These are phyloP conservation scores for Capromys pilorides DNA, from an alignment of 2,797 vertebrate species.

Conservation along the genomic window DNA sequence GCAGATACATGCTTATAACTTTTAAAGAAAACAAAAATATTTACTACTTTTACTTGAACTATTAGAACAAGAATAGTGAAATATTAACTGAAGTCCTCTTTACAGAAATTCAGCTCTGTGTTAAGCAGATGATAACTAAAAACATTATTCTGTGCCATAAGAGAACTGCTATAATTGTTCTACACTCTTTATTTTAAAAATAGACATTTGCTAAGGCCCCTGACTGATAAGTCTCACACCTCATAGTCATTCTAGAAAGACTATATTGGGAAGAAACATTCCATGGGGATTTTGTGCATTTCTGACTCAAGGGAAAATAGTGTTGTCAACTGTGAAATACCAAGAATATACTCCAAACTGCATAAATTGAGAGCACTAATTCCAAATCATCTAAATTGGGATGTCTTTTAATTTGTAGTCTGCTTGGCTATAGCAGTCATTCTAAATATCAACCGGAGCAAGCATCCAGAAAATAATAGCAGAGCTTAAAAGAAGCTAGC, in stretches of 20 bases:
- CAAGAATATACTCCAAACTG: constrained; percentile 51
- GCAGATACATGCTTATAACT: background rate
- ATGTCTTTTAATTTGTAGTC: background rate
- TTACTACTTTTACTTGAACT: constrained; percentile 37
- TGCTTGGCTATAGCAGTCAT: background rate
- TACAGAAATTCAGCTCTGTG: constrained; percentile 30
- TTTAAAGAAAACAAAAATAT: constrained; percentile 38
- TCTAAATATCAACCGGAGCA: background rate
- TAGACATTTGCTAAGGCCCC: constrained; percentile 34
- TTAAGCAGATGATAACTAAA: constrained; percentile 60
- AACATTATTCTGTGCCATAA: constrained; percentile 56
- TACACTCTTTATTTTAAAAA: constrained; percentile 61
- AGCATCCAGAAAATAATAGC: background rate
- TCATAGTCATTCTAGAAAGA: constrained; percentile 43
- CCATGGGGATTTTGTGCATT: constrained; percentile 30
- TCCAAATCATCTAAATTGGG: constrained; percentile 34
- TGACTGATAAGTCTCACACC: constrained; percentile 62
- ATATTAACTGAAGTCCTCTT: constrained; percentile 49
- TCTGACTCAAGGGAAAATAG: constrained; percentile 43
- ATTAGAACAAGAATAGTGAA: constrained; percentile 53
- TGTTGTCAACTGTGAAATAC: constrained; percentile 61
- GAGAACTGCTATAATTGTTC: constrained; percentile 42
- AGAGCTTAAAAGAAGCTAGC: background rate
- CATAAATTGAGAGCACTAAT: constrained; percentile 8
- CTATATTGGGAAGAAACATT: background rate